Conservation (phyloP, 2,888 invertebrate genomes). For the Oxystoma pomonae region DNA sequence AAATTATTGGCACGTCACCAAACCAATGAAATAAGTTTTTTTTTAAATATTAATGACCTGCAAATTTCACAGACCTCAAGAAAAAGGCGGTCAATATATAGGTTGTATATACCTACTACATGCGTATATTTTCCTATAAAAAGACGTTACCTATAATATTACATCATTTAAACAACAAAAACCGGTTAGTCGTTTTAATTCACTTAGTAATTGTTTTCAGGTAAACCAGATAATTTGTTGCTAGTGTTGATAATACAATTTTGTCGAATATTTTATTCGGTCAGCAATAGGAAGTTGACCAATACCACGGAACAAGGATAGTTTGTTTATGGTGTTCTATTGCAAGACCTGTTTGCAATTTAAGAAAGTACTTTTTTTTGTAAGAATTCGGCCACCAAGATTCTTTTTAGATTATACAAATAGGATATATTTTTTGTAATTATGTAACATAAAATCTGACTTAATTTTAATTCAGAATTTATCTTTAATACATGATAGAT, state of each 20-base stretch:
- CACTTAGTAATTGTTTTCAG: background rate
- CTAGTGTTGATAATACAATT: background rate
- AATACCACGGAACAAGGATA: background rate
- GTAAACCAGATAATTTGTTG: background rate
- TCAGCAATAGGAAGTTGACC: background rate
- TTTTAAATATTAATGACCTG: too few relatives aligned
- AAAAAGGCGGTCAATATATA: too few relatives aligned
- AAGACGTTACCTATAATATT: background rate
- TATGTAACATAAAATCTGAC: too few relatives aligned
- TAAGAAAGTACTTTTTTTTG: background rate
- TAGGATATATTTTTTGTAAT: too few relatives aligned
- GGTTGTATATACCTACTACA: background rate
- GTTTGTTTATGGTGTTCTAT: background rate
- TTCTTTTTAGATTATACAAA: too few relatives aligned
- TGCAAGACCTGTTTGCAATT: background rate
- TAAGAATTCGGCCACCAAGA: too few relatives aligned
- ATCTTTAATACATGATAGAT: too few relatives aligned
- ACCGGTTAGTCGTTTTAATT: background rate
- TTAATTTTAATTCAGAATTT: too few relatives aligned
- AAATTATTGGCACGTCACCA: too few relatives aligned
- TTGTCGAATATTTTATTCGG: background rate
- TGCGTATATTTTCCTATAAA: background rate
- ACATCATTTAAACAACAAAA: background rate
- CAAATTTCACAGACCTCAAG: too few relatives aligned
- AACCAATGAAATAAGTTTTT: too few relatives aligned